Percentiles rank a stretch among this genome's conserved stretches.
These are phyloP conservation scores for Xiphophorus maculatus DNA, from an alignment of 2,113 vertebrate genomes.

Conservation along the genomic window DNA sequence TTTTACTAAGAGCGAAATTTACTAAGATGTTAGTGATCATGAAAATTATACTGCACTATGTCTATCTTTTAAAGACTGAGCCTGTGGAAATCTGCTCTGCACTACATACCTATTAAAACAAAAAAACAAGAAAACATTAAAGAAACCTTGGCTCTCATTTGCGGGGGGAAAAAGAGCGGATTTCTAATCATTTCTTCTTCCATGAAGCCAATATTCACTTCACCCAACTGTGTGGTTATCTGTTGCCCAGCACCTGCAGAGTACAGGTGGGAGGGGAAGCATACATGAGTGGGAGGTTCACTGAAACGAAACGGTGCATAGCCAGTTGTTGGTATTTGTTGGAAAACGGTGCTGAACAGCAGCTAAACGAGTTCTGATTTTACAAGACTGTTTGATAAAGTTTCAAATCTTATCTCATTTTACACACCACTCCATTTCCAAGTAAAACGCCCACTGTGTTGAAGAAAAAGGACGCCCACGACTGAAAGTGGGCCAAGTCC, in stretches of 20 bases:
- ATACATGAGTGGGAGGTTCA: conserved; percentile 16
- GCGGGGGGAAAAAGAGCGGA: not conserved
- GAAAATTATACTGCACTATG: not conserved
- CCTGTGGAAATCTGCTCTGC: not conserved
- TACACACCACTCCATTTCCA: not conserved
- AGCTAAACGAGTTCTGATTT: not conserved
- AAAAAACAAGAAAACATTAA: too few relatives aligned
- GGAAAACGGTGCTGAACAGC: conserved; percentile 5
- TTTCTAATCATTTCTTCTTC: not conserved
- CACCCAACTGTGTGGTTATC: not conserved
- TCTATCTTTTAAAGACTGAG: not conserved
- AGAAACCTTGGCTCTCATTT: not conserved
- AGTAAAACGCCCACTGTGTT: not conserved
- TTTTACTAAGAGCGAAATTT: not conserved
- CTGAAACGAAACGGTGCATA: conserved; percentile 12
- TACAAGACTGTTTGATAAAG: not conserved
- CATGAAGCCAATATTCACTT: not conserved
- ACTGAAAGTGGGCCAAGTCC: not conserved
- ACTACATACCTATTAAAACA: not conserved
- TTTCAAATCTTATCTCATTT: not conserved
- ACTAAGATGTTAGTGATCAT: not conserved
- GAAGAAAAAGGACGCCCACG: not conserved
- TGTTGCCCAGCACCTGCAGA: not conserved
- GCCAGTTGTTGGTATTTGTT: not conserved
- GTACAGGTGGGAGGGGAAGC: conserved; percentile 14